Conservation (phyloP, 1,140 invertebrate genomes). For the Caenorhabditis brenneri region DNA sequence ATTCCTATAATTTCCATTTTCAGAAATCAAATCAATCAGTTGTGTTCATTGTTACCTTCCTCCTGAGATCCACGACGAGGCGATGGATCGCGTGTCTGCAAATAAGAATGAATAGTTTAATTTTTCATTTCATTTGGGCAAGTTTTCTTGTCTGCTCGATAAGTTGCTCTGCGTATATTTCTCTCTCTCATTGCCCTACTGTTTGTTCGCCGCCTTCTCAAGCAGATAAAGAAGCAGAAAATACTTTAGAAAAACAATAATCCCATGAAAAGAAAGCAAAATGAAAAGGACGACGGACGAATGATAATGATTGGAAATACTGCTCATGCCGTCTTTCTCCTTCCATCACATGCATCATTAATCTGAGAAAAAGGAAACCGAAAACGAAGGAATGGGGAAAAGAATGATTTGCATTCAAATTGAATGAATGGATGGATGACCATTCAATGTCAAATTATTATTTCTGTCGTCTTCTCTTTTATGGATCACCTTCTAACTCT, state of each 20-base stretch:
- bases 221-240: conserved; percentile 30
- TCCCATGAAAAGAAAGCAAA: conserved; percentile 23
- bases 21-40: background rate
- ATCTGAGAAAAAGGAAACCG: conserved; percentile 2
- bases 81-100: conserved; percentile 17
- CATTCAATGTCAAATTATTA: background rate
- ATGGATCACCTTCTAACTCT: no score
- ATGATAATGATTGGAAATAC: background rate
- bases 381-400: background rate
- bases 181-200: background rate
- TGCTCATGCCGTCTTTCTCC: background rate
- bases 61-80: conserved; percentile 26
- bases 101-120: background rate
- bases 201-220: conserved; percentile 28
- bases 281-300: background rate
- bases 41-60: background rate
- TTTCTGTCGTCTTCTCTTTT: background rate
- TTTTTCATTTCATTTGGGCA: background rate
- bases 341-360: conserved; percentile 31
- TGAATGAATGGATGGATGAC: background rate
- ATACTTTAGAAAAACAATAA: conserved; percentile 43
- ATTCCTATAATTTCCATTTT: background rate
- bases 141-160: conserved; percentile 20
- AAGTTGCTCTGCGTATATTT: conserved; percentile 22
- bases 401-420: conserved; percentile 12